These are phyloP conservation scores for Centropus unirufus DNA, from an alignment of 2,113 vertebrate species.

Conservation along the genomic window DNA sequence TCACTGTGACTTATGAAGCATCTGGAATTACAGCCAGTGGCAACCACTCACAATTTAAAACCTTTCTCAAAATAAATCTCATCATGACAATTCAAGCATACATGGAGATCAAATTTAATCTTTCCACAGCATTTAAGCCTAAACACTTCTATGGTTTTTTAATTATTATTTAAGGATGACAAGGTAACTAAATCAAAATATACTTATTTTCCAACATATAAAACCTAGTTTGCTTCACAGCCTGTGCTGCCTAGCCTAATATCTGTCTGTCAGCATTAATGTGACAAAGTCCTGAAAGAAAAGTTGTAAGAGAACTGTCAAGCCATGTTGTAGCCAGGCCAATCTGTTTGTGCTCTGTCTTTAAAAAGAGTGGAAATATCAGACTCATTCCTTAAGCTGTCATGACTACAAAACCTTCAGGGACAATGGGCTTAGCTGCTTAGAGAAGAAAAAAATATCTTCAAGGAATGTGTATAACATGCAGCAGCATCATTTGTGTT, in stretches of 20 bases:
- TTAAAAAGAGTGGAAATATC: slow-evolving; percentile 16
- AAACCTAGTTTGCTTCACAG: slow-evolving; percentile 16
- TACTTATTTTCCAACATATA: slow-evolving; percentile 28
- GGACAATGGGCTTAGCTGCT: slow-evolving; percentile 21
- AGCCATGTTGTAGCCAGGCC: not conserved
- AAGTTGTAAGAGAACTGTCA: slow-evolving; percentile 48
- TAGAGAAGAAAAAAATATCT: not conserved
- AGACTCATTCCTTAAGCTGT: slow-evolving; percentile 39
- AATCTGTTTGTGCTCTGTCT: not conserved
- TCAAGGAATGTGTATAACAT: not conserved
- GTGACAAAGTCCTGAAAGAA: slow-evolving; percentile 14
- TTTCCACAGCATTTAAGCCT: not conserved
- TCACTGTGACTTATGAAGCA: not conserved
- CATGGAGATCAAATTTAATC: not conserved
- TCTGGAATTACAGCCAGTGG: slow-evolving; percentile 11
- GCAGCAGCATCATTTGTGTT: not conserved
- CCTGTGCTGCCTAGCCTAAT: slow-evolving; percentile 39
- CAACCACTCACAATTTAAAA: not conserved
- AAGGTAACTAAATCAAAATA: slow-evolving; percentile 51
- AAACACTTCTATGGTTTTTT: not conserved
- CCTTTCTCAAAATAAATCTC: slow-evolving; percentile 14
- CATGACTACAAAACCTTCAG: slow-evolving; percentile 31
- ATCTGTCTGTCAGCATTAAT: slow-evolving; percentile 49
- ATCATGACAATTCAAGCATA: not conserved
- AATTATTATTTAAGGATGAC: slow-evolving; percentile 44